phyloP scores from a whole-genome alignment of 2,888 invertebrate genomes.

The Lasius platythorax region DNA sequence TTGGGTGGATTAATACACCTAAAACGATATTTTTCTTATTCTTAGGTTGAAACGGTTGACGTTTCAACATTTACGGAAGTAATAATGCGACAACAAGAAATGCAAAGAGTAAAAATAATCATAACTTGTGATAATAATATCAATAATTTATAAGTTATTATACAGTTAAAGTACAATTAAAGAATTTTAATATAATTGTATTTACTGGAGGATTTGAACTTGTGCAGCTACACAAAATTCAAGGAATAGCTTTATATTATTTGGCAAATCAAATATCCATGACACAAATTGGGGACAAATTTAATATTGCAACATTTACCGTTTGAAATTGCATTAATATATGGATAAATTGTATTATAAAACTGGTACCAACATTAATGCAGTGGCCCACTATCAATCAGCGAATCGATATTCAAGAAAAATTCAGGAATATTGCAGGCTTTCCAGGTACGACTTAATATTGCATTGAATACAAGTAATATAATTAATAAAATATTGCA shows the following conservation, averaged over 20 bases:
- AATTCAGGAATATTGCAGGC: neutral
- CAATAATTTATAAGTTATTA: neutral
- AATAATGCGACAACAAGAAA: neutral
- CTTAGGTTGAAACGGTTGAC: neutral
- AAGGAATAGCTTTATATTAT: conserved; percentile 19
- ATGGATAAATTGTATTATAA: neutral
- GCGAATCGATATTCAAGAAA: neutral
- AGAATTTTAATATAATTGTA: neutral
- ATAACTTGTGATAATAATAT: neutral
- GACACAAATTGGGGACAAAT: conserved; percentile 5
- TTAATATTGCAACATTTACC: neutral
- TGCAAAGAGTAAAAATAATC: neutral
- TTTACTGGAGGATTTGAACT: neutral
- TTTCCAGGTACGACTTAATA: neutral
- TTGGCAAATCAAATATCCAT: conserved; percentile 6
- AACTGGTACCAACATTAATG: neutral
- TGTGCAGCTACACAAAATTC: neutral
- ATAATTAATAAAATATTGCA: conserved; percentile 9
- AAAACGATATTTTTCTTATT: neutral
- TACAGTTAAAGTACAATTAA: neutral
- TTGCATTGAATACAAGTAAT: neutral
- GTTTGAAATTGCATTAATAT: neutral
- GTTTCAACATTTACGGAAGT: neutral
- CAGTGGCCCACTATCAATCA: neutral
- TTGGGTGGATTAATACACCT: neutral